Conservation (phyloP, 2,113 vertebrate genomes). For the Bungarus multicinctus region DNA sequence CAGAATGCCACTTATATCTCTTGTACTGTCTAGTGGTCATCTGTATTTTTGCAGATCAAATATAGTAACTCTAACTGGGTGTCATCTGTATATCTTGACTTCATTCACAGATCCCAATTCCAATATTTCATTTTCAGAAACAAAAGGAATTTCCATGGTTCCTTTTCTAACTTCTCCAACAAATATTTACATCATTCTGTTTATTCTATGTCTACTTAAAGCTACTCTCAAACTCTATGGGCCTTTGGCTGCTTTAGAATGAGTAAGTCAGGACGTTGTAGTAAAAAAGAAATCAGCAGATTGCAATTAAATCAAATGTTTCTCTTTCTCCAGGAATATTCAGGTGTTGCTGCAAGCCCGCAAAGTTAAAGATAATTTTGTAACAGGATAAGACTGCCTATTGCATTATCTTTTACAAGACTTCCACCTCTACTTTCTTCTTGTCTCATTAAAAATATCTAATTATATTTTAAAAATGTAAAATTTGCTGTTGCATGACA, state of each 20-base stretch:
- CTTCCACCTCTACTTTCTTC: not conserved
- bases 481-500: not conserved
- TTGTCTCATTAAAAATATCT: not conserved
- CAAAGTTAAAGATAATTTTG: not conserved
- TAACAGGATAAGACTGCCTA: not conserved
- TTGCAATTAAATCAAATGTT: not conserved
- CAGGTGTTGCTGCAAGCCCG: not conserved
- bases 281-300: not conserved
- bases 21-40: not conserved
- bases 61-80: not conserved
- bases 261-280: not conserved
- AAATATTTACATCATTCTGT: not conserved
- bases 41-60: not conserved
- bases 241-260: not conserved
- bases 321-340: not conserved
- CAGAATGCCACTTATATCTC: not conserved
- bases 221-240: not conserved
- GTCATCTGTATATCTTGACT: conserved; percentile 18
- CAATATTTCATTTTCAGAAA: conserved; percentile 29
- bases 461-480: not conserved
- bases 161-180: not conserved
- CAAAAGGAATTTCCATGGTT: not conserved
- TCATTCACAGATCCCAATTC: conserved; percentile 31
- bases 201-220: not conserved
- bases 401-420: not conserved